These are phyloP conservation scores for Octodon degus DNA, from an alignment of 2,113 vertebrate species.

Conservation along the genomic window DNA sequence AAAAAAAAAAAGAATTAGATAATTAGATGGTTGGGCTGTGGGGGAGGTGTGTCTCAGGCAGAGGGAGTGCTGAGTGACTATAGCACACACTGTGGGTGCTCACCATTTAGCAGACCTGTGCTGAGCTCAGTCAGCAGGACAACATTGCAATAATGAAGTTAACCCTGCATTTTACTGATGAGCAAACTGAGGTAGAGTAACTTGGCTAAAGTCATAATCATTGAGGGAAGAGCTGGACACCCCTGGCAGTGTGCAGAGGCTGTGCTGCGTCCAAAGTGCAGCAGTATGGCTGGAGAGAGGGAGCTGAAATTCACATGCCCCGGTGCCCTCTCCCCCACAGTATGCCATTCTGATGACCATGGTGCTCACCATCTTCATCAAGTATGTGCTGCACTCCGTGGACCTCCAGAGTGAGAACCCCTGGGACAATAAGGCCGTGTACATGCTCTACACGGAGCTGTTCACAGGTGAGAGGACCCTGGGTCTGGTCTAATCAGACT, in stretches of 20 bases:
- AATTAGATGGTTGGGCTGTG: background rate
- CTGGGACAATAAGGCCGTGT: slow-evolving; percentile 99
- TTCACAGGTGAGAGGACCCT: slow-evolving; percentile 90
- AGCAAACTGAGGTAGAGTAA: background rate
- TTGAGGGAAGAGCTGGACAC: background rate
- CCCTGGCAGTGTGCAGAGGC: background rate
- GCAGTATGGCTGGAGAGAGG: background rate
- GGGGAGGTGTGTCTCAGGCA: background rate
- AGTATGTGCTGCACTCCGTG: slow-evolving; percentile 95
- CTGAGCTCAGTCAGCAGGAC: background rate
- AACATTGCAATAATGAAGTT: background rate
- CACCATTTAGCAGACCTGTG: background rate
- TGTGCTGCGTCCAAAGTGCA: background rate
- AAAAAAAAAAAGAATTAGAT: background rate
- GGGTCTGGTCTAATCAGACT: background rate
- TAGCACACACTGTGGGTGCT: background rate
- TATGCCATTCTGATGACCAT: slow-evolving; percentile 98
- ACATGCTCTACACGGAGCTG: slow-evolving; percentile 98
- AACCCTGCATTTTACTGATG: background rate
- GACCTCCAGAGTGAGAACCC: slow-evolving; percentile 98
- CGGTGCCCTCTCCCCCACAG: slow-evolving; percentile 74
- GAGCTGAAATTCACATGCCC: fast-evolving
- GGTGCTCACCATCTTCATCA: slow-evolving; percentile 97
- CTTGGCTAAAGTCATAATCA: background rate
- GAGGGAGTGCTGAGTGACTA: background rate